Evolutionary conservation across 2,113 vertebrate genomes (phyloP).

Genomic region (Antennarius striatus): DNA sequence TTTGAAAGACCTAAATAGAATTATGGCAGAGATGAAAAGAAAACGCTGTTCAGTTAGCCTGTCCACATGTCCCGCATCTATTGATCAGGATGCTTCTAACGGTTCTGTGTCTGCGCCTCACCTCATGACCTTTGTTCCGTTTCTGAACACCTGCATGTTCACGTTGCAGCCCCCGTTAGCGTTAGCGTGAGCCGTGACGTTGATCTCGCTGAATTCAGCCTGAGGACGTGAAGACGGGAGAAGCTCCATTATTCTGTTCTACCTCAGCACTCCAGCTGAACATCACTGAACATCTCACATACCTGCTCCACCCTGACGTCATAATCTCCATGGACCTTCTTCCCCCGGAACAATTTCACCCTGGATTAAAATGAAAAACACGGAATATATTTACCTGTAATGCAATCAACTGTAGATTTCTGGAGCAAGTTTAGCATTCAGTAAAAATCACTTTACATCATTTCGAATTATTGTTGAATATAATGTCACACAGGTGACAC

Average conservation of each 20-base stretch:
- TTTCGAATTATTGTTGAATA: too few relatives aligned
- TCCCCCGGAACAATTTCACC: slow-evolving; percentile 92
- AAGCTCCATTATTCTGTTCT: neutral
- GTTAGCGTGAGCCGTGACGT: slow-evolving; percentile 89
- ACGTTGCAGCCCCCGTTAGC: slow-evolving; percentile 90
- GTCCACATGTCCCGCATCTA: too few relatives aligned
- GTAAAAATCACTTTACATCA: neutral
- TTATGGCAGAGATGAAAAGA: neutral
- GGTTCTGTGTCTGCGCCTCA: slow-evolving; percentile 51
- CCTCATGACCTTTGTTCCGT: slow-evolving; percentile 90
- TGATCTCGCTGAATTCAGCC: slow-evolving; percentile 94
- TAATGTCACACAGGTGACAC: too few relatives aligned
- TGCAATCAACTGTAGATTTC: neutral
- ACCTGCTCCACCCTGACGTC: slow-evolving; percentile 98
- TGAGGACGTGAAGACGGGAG: slow-evolving; percentile 57
- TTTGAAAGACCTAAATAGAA: slow-evolving; percentile 85
- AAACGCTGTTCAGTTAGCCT: too few relatives aligned
- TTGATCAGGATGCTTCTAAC: too few relatives aligned
- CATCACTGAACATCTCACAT: slow-evolving; percentile 17
- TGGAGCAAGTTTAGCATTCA: neutral
- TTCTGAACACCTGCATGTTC: slow-evolving; percentile 86
- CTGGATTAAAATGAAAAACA: slow-evolving; percentile 71
- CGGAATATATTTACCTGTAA: neutral
- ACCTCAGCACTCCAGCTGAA: too few relatives aligned
- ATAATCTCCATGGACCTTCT: slow-evolving; percentile 91